These are phyloP conservation scores for Henricia sp. DNA, from an alignment of 53 echinoderm and acorn worm genomes.

Conservation along the genomic window DNA sequence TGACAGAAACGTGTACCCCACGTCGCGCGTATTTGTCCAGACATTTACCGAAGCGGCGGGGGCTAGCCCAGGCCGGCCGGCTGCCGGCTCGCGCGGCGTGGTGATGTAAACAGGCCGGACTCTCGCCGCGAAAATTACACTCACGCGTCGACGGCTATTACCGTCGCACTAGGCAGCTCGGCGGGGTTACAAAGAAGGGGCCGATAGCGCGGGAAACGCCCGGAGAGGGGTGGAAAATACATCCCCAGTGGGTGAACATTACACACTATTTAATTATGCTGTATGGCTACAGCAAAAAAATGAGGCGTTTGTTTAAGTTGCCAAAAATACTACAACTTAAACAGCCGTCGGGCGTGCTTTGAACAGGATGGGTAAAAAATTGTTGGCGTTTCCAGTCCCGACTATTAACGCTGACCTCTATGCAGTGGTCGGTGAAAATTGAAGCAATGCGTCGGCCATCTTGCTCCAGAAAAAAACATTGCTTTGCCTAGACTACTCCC, in stretches of 20 bases:
- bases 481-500: too few relatives aligned
- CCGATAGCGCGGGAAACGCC: constrained; percentile 20
- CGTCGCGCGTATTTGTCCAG: constrained; percentile 43
- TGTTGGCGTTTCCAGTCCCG: too few relatives aligned
- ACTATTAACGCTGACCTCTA: too few relatives aligned
- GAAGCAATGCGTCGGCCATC: too few relatives aligned
- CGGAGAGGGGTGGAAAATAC: neutral
- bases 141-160: constrained; percentile 42
- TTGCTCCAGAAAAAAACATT: too few relatives aligned
- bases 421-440: too few relatives aligned
- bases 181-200: constrained; percentile 33
- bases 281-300: too few relatives aligned
- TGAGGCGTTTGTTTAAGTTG: too few relatives aligned
- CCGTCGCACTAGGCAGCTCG: neutral
- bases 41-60: constrained; percentile 36
- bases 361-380: too few relatives aligned
- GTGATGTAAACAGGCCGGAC: constrained; percentile 38
- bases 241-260: constrained; percentile 29
- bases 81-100: constrained; percentile 9
- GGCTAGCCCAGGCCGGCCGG: neutral
- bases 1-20: neutral
- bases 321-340: too few relatives aligned
- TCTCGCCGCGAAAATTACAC: constrained; percentile 47
- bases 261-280: too few relatives aligned
- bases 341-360: constrained; percentile 41